These are phyloP conservation scores for Fulmarus glacialis DNA, from an alignment of 2,113 vertebrate genomes.

Conservation along the genomic window DNA sequence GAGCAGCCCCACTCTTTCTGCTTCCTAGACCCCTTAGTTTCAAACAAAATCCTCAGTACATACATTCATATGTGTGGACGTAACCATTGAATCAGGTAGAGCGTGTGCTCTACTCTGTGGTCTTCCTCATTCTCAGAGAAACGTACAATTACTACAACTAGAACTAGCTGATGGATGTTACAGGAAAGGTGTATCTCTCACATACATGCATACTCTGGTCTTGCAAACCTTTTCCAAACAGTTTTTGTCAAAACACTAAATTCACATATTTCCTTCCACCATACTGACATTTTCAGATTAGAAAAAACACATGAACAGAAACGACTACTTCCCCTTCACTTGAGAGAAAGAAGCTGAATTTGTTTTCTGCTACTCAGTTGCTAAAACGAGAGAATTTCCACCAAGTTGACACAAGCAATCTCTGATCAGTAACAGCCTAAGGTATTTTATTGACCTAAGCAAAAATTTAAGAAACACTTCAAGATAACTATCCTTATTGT, in stretches of 20 bases:
- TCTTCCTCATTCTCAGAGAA: not conserved
- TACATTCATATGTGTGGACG: too few species aligned
- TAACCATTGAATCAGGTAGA: not conserved
- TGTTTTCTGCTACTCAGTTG: not conserved
- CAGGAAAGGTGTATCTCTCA: not conserved
- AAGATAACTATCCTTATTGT: not conserved
- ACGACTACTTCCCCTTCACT: not conserved
- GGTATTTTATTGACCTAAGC: not conserved
- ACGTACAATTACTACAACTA: not conserved
- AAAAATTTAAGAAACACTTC: not conserved
- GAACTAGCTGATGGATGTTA: not conserved
- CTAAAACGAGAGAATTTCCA: not conserved
- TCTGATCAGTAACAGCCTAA: not conserved
- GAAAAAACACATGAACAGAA: not conserved
- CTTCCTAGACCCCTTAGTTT: not conserved
- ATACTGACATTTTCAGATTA: not conserved
- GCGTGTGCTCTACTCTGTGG: not conserved
- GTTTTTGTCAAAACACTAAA: not conserved
- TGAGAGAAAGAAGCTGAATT: not conserved
- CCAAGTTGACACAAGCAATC: not conserved
- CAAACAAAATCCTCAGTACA: not conserved
- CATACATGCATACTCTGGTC: not conserved
- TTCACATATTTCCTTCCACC: not conserved
- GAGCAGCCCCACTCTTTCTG: not conserved
- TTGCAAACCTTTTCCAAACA: not conserved